phyloP scores from a whole-genome alignment of 2,888 invertebrate genomes.

The Ophion costatus region DNA sequence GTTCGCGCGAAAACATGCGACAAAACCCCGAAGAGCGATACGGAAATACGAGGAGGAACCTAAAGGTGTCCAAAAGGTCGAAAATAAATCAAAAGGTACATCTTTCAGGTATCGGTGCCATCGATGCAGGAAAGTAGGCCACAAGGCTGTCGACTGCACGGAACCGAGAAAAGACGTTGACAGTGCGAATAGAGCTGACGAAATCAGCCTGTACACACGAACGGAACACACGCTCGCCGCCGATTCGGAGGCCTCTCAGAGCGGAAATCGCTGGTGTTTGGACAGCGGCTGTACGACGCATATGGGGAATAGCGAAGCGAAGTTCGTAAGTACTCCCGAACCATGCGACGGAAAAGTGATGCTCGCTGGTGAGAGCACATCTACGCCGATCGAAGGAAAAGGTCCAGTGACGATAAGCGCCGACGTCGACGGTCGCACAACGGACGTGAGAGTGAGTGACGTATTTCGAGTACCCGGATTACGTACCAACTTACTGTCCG shows the following conservation, averaged over 20 bases:
- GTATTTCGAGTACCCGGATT: background rate
- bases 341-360: background rate
- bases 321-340: background rate
- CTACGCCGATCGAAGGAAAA: background rate
- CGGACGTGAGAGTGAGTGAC: background rate
- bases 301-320: background rate
- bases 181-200: too few relatives aligned
- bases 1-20: background rate
- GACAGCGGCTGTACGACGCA: constrained; percentile 6
- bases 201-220: background rate
- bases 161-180: background rate
- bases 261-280: background rate
- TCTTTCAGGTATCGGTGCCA: constrained; percentile 16
- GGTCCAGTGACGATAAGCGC: background rate
- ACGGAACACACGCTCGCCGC: background rate
- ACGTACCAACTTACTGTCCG: constrained; percentile 1
- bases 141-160: constrained; percentile 16
- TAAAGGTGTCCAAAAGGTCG: background rate
- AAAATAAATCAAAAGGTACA: background rate
- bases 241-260: background rate
- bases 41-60: background rate
- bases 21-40: background rate
- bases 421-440: background rate
- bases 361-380: background rate
- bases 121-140: constrained; percentile 25